Percentiles rank a stretch among this genome's conserved stretches.
Evolutionary conservation across 2,113 vertebrate genomes (phyloP).

Genomic region (Xiphias gladius): DNA sequence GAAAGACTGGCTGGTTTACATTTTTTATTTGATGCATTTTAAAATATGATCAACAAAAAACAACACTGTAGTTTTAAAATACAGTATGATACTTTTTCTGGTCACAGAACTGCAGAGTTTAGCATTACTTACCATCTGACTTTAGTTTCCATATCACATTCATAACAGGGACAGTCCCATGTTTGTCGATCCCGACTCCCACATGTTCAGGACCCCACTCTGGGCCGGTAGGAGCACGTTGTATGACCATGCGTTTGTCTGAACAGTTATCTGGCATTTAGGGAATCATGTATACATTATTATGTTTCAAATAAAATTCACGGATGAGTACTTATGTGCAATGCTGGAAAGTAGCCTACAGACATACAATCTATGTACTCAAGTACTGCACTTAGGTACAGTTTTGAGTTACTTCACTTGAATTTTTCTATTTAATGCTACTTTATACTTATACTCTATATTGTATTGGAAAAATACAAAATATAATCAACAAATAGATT

Average conservation of each 20-base stretch:
- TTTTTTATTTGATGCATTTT: not conserved
- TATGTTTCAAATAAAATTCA: not conserved
- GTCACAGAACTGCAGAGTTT: not conserved
- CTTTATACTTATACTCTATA: no score
- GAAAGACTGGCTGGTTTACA: not conserved
- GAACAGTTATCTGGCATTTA: conserved; percentile 74
- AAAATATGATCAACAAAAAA: not conserved
- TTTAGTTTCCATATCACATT: conserved; percentile 61
- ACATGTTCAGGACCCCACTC: not conserved
- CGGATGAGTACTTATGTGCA: not conserved
- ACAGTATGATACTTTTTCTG: not conserved
- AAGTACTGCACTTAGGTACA: not conserved
- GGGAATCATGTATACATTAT: not conserved
- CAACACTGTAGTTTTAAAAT: not conserved
- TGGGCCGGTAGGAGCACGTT: conserved; percentile 7
- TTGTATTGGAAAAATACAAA: no score
- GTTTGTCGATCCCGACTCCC: conserved; percentile 36
- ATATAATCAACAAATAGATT: no score
- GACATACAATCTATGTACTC: not conserved
- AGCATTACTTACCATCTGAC: conserved; percentile 64
- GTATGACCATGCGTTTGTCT: not conserved
- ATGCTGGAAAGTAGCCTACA: not conserved
- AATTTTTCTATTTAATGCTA: no score
- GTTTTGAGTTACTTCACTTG: no score
- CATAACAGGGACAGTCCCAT: conserved; percentile 57